Conservation (phyloP, 2,113 vertebrate genomes). For the Sitta europaea region DNA sequence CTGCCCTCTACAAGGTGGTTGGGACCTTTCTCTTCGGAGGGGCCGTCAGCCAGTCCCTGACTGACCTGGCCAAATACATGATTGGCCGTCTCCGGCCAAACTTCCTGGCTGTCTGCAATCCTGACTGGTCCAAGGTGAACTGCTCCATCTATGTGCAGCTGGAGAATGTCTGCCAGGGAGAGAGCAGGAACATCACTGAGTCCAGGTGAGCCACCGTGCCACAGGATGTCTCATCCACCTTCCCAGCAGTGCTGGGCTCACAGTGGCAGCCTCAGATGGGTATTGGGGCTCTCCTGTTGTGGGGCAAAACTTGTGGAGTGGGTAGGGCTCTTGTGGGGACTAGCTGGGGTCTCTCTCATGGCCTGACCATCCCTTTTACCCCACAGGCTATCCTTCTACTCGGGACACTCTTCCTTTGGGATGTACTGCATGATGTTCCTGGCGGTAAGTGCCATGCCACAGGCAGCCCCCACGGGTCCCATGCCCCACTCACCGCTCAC, state of each 20-base stretch:
- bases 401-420: conserved; percentile 93
- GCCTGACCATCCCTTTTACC: background rate
- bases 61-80: conserved; percentile 92
- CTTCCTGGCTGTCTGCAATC: conserved; percentile 88
- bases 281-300: fast-evolving
- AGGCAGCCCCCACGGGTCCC: fast-evolving
- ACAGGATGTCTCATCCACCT: too few species aligned
- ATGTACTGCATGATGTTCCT: conserved; percentile 99
- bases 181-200: conserved; percentile 76
- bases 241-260: background rate
- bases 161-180: conserved; percentile 83
- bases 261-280: background rate
- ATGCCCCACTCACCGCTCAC: fast-evolving
- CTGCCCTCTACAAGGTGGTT: conserved; percentile 85
- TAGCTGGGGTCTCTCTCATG: fast-evolving
- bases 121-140: conserved; percentile 76
- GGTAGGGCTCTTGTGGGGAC: background rate
- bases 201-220: conserved; percentile 76
- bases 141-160: conserved; percentile 81
- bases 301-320: background rate
- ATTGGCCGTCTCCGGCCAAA: conserved; percentile 89
- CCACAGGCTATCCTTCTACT: conserved; percentile 92
- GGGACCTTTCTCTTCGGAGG: conserved; percentile 82
- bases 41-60: conserved; percentile 82
- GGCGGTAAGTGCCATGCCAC: conserved; percentile 75